Base-by-base conservation (phyloP, 2,888 invertebrate genomes). In the Volucella bombylans region DNA sequence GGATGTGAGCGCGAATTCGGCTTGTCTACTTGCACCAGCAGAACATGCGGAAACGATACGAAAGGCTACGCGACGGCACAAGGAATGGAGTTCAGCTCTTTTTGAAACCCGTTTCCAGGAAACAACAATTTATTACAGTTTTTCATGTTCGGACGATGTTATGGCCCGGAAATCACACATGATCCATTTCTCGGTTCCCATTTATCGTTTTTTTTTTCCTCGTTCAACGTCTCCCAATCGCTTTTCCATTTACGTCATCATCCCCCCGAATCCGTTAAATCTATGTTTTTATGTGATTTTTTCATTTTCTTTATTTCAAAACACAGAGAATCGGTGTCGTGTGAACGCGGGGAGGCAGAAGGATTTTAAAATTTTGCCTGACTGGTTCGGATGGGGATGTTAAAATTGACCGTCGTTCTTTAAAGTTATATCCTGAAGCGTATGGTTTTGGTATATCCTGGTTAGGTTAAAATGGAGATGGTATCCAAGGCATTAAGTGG, bases 91-190 rank as follows among this genome's bases (percentile, higher is more conserved):
- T 64, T 43, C 71, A 41, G 18, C 18, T 50, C 49, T 50, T 59
- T 72, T 31, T 31, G 0, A 6, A 65, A 72, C 59, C 49, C 64
- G 31, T 57, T 72, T 67, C 18, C 79, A 72, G 79, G 65, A 72
- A 65, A 72, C 65, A 64, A 72, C 79, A 79, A 79, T 65, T 79
- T 72, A 79, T 79, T 64, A 79, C 72, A 72, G 71, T 79, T 79
- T 65, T 65, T 72, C 72, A 79, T 79, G 79, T 79, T 72, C 54
- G 79, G 72, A 59, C 62, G 72, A 64, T 71, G 79, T 59, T 79
- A 65, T 59, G 59, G 71, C 50, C 79, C 71, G 79, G 65, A 79
- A 79, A 79, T 79, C 79, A 72, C 79, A 79, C 59, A 57, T 65
- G 71, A 79, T 79, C 64, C 72, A 64, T 69, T 64, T 79, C 72